Conservation (phyloP, 2,113 vertebrate genomes). For the Centropus bengalensis region DNA sequence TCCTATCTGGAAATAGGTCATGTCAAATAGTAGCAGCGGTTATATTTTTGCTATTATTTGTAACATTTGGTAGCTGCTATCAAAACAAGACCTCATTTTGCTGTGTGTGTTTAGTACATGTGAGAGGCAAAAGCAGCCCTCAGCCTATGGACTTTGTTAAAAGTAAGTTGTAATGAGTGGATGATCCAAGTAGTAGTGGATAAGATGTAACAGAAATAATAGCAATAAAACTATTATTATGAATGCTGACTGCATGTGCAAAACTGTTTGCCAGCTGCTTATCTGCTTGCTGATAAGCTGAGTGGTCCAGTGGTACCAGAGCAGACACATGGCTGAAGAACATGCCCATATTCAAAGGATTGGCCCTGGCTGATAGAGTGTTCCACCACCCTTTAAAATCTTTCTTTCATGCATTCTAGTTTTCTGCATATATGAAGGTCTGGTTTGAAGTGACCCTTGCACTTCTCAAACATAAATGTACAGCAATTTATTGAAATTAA, state of each 20-base stretch:
- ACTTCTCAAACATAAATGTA: neutral
- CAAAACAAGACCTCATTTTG: conserved; percentile 40
- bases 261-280: neutral
- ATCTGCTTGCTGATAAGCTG: neutral
- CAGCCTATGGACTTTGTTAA: neutral
- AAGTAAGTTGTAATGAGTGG: neutral
- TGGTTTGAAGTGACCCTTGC: neutral
- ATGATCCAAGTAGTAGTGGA: neutral
- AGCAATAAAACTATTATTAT: neutral
- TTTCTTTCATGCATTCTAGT: neutral
- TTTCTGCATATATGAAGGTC: neutral
- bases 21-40: conserved; percentile 53
- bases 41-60: conserved; percentile 63
- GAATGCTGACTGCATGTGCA: neutral
- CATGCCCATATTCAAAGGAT: fast-evolving
- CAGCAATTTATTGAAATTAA: neutral
- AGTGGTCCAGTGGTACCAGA: neutral
- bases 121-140: neutral
- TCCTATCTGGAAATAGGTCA: conserved; percentile 69
- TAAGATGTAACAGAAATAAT: neutral
- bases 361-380: neutral
- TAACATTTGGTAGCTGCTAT: conserved; percentile 27
- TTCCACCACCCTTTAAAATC: neutral
- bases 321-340: neutral
- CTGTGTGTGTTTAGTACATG: neutral